A percentile compares a stretch with the other conserved stretches of the same genome.
These are phyloP conservation scores for Nylanderia fulva DNA, from an alignment of 1,140 invertebrate species.

Conservation along the genomic window DNA sequence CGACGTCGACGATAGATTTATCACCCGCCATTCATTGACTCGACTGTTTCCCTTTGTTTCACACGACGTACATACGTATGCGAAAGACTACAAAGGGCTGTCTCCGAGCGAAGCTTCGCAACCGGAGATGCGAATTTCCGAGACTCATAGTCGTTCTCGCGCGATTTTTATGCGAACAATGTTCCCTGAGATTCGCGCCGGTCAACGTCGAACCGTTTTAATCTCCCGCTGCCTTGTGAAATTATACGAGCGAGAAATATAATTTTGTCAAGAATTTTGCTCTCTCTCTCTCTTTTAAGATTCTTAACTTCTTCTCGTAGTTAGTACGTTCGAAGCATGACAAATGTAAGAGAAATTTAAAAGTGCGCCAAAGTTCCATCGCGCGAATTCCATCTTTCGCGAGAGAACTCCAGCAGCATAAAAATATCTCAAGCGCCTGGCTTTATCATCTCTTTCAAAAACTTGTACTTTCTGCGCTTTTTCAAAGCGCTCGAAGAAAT, in stretches of 20 bases:
- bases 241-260: conserved; percentile 47
- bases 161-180: conserved; percentile 55
- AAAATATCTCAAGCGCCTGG: conserved; percentile 41
- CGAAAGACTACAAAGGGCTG: conserved; percentile 44
- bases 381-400: conserved; percentile 43
- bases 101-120: background rate
- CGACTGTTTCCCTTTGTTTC: conserved; percentile 41
- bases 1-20: conserved; percentile 61
- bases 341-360: conserved; percentile 60
- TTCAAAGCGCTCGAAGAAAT: conserved; percentile 38
- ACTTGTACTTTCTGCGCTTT: conserved; percentile 47
- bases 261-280: conserved; percentile 49
- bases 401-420: conserved; percentile 39
- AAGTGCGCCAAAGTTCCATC: conserved; percentile 42
- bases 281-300: background rate
- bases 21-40: conserved; percentile 43
- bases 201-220: conserved; percentile 43
- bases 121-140: conserved; percentile 25
- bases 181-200: conserved; percentile 24
- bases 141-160: background rate
- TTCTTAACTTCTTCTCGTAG: conserved; percentile 27
- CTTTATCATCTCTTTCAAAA: conserved; percentile 53
- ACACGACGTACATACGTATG: conserved; percentile 21
- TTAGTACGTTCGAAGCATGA: conserved; percentile 56
- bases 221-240: conserved; percentile 28